Percentiles rank a stretch among this genome's conserved stretches.
Conservation (phyloP, 2,113 vertebrate species). For the Sminthopsis crassicaudata region DNA sequence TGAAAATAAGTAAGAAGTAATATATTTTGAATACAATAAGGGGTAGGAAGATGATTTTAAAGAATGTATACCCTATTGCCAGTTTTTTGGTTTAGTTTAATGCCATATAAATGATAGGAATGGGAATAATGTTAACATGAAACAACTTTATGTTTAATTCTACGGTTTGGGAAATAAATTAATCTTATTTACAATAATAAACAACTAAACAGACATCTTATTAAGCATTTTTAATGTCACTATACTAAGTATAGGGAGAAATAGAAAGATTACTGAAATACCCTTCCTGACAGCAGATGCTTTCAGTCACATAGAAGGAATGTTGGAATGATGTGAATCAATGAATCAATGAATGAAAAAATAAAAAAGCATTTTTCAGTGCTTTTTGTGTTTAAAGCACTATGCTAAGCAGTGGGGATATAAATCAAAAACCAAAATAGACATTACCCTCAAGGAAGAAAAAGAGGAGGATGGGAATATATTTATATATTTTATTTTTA, state of each 20-base stretch:
- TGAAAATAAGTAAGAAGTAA: slow-evolving; percentile 33
- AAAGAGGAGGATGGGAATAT: too few species aligned
- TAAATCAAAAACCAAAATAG: not conserved
- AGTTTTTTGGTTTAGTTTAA: slow-evolving; percentile 39
- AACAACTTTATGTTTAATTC: slow-evolving; percentile 62
- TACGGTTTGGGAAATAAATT: slow-evolving; percentile 53
- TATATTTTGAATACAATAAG: slow-evolving; percentile 1
- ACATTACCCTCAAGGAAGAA: not conserved
- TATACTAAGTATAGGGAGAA: slow-evolving; percentile 11
- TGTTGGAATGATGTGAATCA: not conserved
- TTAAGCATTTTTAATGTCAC: slow-evolving; percentile 17
- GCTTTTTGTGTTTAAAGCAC: not conserved
- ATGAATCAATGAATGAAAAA: too few species aligned
- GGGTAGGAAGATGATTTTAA: not conserved
- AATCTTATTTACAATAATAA: slow-evolving; percentile 17
- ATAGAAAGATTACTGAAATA: not conserved
- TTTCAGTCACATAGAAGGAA: not conserved
- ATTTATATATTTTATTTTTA: too few species aligned
- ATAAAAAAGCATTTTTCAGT: not conserved
- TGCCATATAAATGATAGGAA: slow-evolving; percentile 28
- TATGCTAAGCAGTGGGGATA: not conserved
- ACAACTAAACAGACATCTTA: not conserved
- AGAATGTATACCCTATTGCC: slow-evolving; percentile 36
- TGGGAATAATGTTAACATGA: slow-evolving; percentile 31
- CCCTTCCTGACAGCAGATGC: not conserved